A percentile compares a stretch with the other conserved stretches of the same genome.
These are phyloP conservation scores for Nebria salina DNA, from an alignment of 2,888 invertebrate species.

Conservation along the genomic window DNA sequence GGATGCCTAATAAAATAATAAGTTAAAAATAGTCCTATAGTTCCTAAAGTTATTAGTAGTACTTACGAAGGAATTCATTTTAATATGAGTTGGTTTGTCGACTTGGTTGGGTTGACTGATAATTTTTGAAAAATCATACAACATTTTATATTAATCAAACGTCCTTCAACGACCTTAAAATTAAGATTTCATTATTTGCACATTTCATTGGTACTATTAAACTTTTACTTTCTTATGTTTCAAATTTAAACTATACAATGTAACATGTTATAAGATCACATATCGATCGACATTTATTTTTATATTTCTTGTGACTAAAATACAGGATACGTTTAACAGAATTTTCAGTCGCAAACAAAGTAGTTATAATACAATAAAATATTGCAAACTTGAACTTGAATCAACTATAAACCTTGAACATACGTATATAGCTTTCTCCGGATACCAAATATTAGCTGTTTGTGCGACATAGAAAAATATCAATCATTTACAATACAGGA, in stretches of 20 bases:
- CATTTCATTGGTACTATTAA: not conserved
- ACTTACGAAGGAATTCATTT: conserved; percentile 19
- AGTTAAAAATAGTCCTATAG: not conserved
- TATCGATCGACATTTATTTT: too few relatives aligned
- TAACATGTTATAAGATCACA: too few relatives aligned
- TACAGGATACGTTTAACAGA: too few relatives aligned
- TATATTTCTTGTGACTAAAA: too few relatives aligned
- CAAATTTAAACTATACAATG: too few relatives aligned
- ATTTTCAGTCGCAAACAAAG: too few relatives aligned
- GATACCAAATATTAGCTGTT: too few relatives aligned
- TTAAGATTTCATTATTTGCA: not conserved
- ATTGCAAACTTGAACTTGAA: too few relatives aligned
- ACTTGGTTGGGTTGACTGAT: conserved; percentile 12
- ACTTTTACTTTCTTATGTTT: not conserved
- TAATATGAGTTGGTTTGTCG: not conserved
- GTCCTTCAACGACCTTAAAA: conserved; percentile 17
- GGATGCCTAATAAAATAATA: not conserved
- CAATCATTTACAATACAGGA: not conserved
- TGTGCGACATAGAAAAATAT: not conserved
- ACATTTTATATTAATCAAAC: not conserved
- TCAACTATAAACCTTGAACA: too few relatives aligned
- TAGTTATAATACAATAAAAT: too few relatives aligned
- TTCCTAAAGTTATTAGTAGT: not conserved
- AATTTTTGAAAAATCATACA: not conserved
- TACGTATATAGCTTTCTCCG: too few relatives aligned